Percentiles rank a stretch among this genome's conserved stretches.
Evolutionary conservation across 2,113 vertebrate genomes (phyloP).

Genomic region (Lamprotornis superbus): DNA sequence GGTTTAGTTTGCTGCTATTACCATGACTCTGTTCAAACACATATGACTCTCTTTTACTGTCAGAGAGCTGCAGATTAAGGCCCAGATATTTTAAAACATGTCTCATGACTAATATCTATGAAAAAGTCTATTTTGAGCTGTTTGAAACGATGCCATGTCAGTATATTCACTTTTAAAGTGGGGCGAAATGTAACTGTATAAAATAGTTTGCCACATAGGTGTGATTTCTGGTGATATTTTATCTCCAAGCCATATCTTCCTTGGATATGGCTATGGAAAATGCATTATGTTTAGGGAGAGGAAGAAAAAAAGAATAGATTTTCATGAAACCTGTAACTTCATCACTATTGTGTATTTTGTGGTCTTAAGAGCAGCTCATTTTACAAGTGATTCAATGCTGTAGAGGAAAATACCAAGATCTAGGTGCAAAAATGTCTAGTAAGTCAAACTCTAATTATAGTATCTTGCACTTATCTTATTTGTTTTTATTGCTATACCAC

Average conservation of each 20-base stretch:
- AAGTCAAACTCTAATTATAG: not conserved
- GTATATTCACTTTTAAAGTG: not conserved
- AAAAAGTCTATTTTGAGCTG: not conserved
- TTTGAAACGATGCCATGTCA: not conserved
- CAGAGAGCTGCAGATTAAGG: not conserved
- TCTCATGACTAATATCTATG: not conserved
- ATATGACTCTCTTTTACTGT: not conserved
- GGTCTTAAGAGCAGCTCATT: not conserved
- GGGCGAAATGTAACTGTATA: not conserved
- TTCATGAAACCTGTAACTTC: not conserved
- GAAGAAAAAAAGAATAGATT: not conserved
- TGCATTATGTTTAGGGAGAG: not conserved
- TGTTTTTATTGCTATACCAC: not conserved
- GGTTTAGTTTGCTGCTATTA: not conserved
- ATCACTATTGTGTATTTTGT: not conserved
- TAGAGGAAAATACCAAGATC: not conserved
- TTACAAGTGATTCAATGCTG: not conserved
- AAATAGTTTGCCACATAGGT: not conserved
- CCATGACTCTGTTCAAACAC: not conserved
- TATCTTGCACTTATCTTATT: not conserved
- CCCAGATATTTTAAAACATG: not conserved
- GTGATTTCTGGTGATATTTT: not conserved
- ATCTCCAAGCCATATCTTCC: not conserved
- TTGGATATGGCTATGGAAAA: not conserved
- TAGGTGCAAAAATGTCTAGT: not conserved